Conservation (phyloP, 1,140 invertebrate genomes). For the Tribolium madens region DNA sequence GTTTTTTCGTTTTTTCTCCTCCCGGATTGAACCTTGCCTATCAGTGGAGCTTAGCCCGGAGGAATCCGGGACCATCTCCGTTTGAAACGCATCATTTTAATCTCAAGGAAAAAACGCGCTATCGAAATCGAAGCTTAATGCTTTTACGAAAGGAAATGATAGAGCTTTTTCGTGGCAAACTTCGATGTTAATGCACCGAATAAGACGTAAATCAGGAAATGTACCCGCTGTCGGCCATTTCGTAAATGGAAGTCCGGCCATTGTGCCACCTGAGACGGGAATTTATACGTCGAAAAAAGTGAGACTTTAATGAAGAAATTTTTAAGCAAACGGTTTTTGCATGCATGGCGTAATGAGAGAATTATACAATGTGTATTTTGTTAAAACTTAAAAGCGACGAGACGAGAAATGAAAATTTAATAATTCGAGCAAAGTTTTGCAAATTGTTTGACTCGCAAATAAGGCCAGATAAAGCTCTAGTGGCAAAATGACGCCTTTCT, state of each 20-base stretch:
- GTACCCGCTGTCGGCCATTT: conserved; percentile 7
- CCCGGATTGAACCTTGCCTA: background rate
- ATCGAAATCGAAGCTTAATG: conserved; percentile 1
- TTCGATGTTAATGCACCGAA: background rate
- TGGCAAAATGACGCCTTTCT: too few relatives aligned
- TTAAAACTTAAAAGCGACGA: too few relatives aligned
- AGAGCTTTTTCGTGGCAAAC: background rate
- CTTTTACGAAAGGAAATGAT: background rate
- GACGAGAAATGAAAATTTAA: too few relatives aligned
- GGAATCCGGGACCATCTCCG: background rate
- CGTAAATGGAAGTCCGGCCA: background rate
- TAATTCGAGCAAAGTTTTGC: too few relatives aligned
- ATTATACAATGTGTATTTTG: too few relatives aligned
- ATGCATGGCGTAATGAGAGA: too few relatives aligned
- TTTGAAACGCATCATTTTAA: background rate
- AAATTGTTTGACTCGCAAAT: too few relatives aligned
- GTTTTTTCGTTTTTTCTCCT: too few relatives aligned
- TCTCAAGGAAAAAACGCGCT: background rate
- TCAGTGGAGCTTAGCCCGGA: background rate
- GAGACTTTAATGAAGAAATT: too few relatives aligned
- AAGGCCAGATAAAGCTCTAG: too few relatives aligned
- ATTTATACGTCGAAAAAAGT: background rate
- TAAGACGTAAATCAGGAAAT: conserved; percentile 12
- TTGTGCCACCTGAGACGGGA: conserved; percentile 3
- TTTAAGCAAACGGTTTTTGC: too few relatives aligned